Evolutionary conservation across 2,797 vertebrate species (phyloP).

Genomic region (Pogoniulus pusillus): DNA sequence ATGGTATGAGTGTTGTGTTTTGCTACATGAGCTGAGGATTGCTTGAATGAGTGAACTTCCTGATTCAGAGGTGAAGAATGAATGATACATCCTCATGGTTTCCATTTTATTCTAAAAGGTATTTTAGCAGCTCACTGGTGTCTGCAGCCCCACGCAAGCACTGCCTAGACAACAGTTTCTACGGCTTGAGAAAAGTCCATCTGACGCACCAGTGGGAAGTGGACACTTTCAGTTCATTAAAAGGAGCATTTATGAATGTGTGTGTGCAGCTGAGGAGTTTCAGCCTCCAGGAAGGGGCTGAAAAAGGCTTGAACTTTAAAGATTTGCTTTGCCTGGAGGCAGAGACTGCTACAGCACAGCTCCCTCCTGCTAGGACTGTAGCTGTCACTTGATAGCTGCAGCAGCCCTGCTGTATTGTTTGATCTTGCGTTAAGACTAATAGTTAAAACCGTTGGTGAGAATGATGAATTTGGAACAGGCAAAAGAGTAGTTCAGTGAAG

Average conservation of each 20-base stretch:
- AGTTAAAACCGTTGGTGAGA: neutral
- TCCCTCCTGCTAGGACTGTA: neutral
- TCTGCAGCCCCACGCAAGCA: conserved; percentile 17
- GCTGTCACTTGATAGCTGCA: neutral
- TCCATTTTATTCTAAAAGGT: conserved; percentile 51
- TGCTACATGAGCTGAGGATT: neutral
- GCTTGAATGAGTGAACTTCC: conserved; percentile 60
- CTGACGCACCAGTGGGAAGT: conserved; percentile 53
- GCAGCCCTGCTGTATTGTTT: neutral
- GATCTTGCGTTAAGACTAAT: neutral
- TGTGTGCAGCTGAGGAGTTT: neutral
- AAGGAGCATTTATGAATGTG: neutral
- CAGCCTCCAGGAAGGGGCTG: neutral
- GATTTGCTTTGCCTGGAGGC: neutral
- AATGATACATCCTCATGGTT: conserved; percentile 50
- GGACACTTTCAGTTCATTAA: conserved; percentile 62
- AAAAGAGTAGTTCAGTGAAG: neutral
- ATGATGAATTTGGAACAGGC: neutral
- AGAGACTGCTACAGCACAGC: neutral
- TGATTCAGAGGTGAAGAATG: conserved; percentile 51
- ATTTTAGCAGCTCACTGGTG: neutral
- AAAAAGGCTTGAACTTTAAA: neutral
- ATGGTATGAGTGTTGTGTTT: conserved; percentile 24
- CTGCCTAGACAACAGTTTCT: conserved; percentile 54
- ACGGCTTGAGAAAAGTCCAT: conserved; percentile 59